Base-by-base conservation (phyloP, 2,797 vertebrate species). In the Lithobates sylvaticus region DNA sequence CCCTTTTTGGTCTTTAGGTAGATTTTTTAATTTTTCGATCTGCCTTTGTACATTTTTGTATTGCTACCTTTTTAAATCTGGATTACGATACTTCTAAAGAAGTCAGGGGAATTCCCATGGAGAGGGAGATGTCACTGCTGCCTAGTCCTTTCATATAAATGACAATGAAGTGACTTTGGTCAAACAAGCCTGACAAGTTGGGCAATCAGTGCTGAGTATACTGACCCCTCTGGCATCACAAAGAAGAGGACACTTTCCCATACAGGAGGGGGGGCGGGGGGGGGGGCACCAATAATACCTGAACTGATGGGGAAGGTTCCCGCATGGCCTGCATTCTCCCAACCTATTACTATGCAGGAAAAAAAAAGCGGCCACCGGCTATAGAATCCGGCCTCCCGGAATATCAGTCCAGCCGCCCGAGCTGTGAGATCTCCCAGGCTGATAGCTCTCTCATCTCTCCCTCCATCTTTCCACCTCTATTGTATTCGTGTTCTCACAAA, bases 401-500 rank as follows among this genome's bases (percentile, higher is more conserved):
- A 67, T 54, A 16, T 54, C 50, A 54, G 16, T 54, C 84, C 72
- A 78, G 87, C 89, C 88, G 88, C 80, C 87, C 34, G 8, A 3
- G 12, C 29, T 27, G 1, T 90, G 89, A 91, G 90, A 89, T 92
- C 90, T 92, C 91, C 89, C 89, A 86, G 89, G 88, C 90, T 92
- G 90, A 92, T 91, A 91, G 88, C 84, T 89, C 86, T 18, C 18
- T 27, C 27, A 23, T 39, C 44, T 61, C 8, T 29, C 36, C 65
- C 39, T 1, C n/a, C 44, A 61, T 69, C 70, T 32, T 50, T 68
- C 42, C 32, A 36, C 21, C 64, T 50, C 21, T 39, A n/a, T 18
- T 83, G 10, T 15, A 42, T 32, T 75, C 32, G 44, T n/a, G 39
- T 67, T 42, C 47, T 84, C 89, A 86, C 89, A 84, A 88, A 69